Conservation (phyloP, 2,797 vertebrate species). For the Malacoraja senta region DNA sequence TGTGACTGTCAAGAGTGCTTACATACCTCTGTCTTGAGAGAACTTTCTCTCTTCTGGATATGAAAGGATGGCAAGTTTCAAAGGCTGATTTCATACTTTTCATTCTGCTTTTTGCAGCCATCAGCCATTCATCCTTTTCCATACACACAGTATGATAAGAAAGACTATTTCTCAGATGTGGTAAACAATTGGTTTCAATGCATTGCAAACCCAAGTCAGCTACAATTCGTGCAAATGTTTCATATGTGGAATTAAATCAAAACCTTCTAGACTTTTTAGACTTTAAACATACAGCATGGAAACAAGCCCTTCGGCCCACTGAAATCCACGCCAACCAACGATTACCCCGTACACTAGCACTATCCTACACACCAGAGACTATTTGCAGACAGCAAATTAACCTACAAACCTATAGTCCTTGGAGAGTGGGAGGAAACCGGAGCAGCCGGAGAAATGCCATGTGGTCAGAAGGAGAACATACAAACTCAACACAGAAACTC, state of each 20-base stretch:
- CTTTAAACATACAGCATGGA: too few species aligned
- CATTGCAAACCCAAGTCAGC: not conserved
- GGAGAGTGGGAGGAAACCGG: too few species aligned
- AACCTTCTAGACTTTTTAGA: not conserved
- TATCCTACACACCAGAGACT: too few species aligned
- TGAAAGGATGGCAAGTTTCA: not conserved
- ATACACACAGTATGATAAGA: not conserved
- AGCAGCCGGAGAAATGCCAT: too few species aligned
- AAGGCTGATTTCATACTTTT: not conserved
- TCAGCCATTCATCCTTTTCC: not conserved
- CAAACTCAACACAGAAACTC: too few species aligned
- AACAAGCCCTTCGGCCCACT: too few species aligned
- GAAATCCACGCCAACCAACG: too few species aligned
- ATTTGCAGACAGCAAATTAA: too few species aligned
- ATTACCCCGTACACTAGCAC: too few species aligned
- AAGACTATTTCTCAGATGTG: not conserved
- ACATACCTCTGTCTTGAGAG: not conserved
- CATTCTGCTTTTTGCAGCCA: not conserved
- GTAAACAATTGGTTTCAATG: too few species aligned
- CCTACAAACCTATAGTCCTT: too few species aligned
- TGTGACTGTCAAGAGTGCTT: not conserved
- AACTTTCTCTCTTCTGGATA: not conserved
- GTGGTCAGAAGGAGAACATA: too few species aligned
- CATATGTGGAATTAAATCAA: not conserved
- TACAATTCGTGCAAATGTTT: not conserved